A percentile compares a stretch with the other conserved stretches of the same genome.
Evolutionary conservation across 2,113 vertebrate genomes (phyloP).

Genomic region (Alligator sinensis): DNA sequence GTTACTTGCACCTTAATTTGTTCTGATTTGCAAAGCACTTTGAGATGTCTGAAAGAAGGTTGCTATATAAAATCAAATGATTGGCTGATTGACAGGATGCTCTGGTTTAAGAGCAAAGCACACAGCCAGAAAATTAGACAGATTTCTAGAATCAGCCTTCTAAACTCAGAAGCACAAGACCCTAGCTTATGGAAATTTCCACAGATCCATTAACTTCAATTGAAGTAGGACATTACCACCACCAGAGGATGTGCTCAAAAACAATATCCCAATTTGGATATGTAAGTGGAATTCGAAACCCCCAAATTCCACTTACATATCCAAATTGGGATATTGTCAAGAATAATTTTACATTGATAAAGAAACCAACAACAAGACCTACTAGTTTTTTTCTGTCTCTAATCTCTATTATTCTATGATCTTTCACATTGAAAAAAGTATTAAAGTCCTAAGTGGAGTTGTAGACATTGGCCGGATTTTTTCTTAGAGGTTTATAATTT

Average conservation of each 20-base stretch:
- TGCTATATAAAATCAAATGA: neutral
- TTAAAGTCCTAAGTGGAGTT: neutral
- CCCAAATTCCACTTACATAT: fast-evolving
- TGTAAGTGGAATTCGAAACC: neutral
- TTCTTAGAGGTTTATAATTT: neutral
- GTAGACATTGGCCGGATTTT: neutral
- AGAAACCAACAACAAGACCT: neutral
- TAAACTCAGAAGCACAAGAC: neutral
- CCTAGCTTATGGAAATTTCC: neutral
- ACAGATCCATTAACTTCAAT: neutral
- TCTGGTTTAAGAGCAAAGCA: neutral
- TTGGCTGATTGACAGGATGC: neutral
- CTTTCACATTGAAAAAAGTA: neutral
- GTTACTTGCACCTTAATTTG: neutral
- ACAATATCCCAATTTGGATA: neutral
- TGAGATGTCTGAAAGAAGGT: neutral
- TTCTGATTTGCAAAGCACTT: constrained; percentile 1
- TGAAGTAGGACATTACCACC: neutral
- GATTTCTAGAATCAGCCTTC: neutral
- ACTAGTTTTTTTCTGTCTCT: neutral
- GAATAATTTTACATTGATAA: neutral
- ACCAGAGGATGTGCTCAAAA: neutral
- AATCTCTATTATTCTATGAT: neutral
- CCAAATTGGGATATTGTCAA: neutral
- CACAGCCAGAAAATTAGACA: neutral